Base-by-base conservation (phyloP, 2,888 invertebrate genomes). In the Belgica antarctica region DNA sequence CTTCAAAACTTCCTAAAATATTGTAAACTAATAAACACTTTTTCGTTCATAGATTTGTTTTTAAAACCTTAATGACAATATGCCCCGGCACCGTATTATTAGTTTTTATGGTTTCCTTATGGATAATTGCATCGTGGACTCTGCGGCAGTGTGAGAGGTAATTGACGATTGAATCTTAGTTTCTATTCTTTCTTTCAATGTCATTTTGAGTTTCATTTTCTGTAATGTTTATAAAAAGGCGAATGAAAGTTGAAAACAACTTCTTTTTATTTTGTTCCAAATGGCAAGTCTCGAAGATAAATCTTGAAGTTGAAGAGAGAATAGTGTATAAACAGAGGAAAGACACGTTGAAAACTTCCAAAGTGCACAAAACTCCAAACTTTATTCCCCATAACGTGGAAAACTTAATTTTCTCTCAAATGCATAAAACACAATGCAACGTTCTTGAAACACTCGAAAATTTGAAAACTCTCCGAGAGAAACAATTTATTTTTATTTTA, bases 111-210 rank as follows among this genome's bases (percentile, higher is more conserved):
- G 95, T 98, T 74, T 96, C 97, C 7, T 84, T 99, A 73, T 99
- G 99, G 99, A 95, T 99, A 81, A 96, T 99, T 77, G 98, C 98
- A 74, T 96, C 96, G 78, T 99, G 99, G 99, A 96, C 96, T 73
- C 84, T 99, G 75, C 87, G 99, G 74, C 95, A 97, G 76, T 99
- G 99, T 81, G 99, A 99, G 85, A 92, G 98, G 96, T 97, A 84
- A 41, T 5, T 41, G 41, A n/a, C 41, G 41, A 41, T 15, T n/a
- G n/a, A n/a, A n/a, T n/a, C n/a, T n/a, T n/a, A 41, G 41, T 41
- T 34, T 34, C 34, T 15, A 41, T n/a, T 34, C 15, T 2, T 41
- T 41, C 10, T 5, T 41, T 41, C 15, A 41, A n/a, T 41, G n/a
- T 10, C 15, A 31, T 31, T n/a, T 41, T 41, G 15, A 41, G 41